These are phyloP conservation scores for Chalcosyrphus nemorum DNA, from an alignment of 2,888 invertebrate species.

Conservation along the genomic window DNA sequence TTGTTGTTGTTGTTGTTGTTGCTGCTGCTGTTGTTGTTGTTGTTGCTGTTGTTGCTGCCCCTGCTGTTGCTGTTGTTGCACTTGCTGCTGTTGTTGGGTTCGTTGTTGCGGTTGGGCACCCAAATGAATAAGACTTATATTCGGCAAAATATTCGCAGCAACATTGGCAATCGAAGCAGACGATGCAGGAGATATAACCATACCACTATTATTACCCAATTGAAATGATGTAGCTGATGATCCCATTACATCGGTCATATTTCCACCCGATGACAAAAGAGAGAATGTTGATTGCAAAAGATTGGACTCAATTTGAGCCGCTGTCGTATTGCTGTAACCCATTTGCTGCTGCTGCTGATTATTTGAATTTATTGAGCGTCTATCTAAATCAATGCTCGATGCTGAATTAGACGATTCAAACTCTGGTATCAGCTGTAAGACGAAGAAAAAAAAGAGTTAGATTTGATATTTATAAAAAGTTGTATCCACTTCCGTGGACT, in stretches of 20 bases:
- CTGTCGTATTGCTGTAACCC: background rate
- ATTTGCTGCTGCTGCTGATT: constrained; percentile 14
- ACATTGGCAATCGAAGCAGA: constrained; percentile 11
- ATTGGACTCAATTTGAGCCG: constrained; percentile 41
- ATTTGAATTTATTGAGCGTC: constrained; percentile 35
- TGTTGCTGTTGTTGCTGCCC: constrained; percentile 29
- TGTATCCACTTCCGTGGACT: background rate
- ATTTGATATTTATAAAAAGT: background rate
- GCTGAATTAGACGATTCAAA: constrained; percentile 74
- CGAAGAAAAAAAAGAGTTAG: background rate
- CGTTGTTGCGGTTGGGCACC: constrained; percentile 29
- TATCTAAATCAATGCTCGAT: constrained; percentile 74
- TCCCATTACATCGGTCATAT: constrained; percentile 4
- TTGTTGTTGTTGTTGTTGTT: constrained; percentile 35
- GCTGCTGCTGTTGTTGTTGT: background rate
- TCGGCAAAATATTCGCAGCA: constrained; percentile 51
- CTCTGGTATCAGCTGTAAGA: constrained; percentile 67
- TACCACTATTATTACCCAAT: constrained; percentile 36
- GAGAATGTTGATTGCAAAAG: constrained; percentile 49
- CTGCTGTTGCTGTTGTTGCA: constrained; percentile 43
- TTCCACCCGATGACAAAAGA: constrained; percentile 17
- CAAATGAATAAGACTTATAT: constrained; percentile 60
- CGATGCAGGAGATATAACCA: constrained; percentile 49
- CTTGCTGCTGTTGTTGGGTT: constrained; percentile 52
- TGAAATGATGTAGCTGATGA: constrained; percentile 15